Evolutionary conservation across 2,888 invertebrate genomes (phyloP).

Genomic region (Metalampra italica): DNA sequence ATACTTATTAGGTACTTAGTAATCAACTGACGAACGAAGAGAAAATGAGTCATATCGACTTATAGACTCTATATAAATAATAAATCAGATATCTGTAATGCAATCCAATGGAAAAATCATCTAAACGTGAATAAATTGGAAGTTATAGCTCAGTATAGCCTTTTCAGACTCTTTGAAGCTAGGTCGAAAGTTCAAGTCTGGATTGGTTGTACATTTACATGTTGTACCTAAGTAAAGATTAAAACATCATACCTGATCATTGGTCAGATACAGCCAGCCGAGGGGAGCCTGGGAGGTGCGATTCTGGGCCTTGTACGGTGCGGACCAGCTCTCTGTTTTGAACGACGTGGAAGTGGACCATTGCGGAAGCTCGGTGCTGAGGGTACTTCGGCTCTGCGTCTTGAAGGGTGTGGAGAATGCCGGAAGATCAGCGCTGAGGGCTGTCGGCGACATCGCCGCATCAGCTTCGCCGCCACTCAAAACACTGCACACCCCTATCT

Average conservation of each 20-base stretch:
- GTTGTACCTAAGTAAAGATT: neutral
- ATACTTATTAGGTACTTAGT: too few species aligned
- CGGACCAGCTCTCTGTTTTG: neutral
- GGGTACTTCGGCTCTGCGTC: neutral
- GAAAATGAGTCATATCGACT: too few species aligned
- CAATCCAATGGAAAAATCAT: too few species aligned
- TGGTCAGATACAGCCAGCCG: conserved; percentile 65
- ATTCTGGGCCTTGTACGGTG: conserved; percentile 22
- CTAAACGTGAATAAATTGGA: too few species aligned
- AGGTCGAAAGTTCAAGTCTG: neutral
- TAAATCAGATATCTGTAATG: too few species aligned
- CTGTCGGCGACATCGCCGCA: conserved; percentile 68
- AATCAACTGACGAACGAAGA: too few species aligned
- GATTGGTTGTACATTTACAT: neutral
- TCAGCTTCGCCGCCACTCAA: conserved; percentile 24
- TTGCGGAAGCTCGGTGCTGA: neutral
- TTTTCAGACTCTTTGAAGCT: neutral
- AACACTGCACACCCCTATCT: conserved; percentile 6
- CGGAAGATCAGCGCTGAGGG: conserved; percentile 48
- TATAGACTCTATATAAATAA: too few species aligned
- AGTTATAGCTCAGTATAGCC: too few species aligned
- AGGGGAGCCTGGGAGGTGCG: conserved; percentile 51
- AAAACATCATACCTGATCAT: conserved; percentile 49
- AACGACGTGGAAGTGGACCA: neutral
- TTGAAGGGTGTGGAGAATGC: neutral